A percentile compares a stretch with the other conserved stretches of the same genome.
Evolutionary conservation across 1,140 invertebrate species (phyloP).

Genomic region (Atta cephalotes): DNA sequence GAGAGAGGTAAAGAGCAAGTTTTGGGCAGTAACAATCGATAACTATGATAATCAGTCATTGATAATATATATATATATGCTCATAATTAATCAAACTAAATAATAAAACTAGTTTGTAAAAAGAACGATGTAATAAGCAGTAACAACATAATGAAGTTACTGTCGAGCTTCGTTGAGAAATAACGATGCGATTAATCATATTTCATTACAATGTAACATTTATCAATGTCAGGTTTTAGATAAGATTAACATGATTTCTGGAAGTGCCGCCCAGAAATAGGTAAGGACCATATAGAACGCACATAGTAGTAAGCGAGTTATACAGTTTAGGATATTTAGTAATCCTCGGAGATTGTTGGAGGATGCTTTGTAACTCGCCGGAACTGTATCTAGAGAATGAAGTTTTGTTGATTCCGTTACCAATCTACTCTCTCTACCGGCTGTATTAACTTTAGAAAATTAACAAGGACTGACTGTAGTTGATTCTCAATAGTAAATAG

Average conservation of each 20-base stretch:
- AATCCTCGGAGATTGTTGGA: conserved; percentile 54
- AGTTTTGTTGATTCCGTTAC: conserved; percentile 48
- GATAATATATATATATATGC: neutral
- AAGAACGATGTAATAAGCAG: neutral
- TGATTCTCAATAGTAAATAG: conserved; percentile 17
- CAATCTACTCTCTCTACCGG: neutral
- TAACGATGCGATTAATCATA: conserved; percentile 11
- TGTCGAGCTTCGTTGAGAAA: neutral
- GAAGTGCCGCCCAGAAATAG: neutral
- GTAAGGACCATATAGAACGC: neutral
- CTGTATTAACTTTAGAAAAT: conserved; percentile 29
- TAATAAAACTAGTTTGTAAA: conserved; percentile 15
- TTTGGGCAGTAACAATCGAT: neutral
- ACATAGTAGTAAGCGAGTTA: conserved; percentile 34
- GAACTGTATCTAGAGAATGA: conserved; percentile 60
- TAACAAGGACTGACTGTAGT: conserved; percentile 7
- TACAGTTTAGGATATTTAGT: conserved; percentile 64
- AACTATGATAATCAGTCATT: conserved; percentile 4
- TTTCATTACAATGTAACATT: conserved; percentile 12
- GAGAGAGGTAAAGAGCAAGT: neutral
- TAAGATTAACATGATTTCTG: conserved; percentile 27
- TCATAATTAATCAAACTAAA: neutral
- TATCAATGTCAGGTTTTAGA: conserved; percentile 3
- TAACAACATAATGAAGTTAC: neutral
- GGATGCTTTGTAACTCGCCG: conserved; percentile 59